Evolutionary conservation across 2,113 vertebrate species (phyloP).

Genomic region (Alces alces): DNA sequence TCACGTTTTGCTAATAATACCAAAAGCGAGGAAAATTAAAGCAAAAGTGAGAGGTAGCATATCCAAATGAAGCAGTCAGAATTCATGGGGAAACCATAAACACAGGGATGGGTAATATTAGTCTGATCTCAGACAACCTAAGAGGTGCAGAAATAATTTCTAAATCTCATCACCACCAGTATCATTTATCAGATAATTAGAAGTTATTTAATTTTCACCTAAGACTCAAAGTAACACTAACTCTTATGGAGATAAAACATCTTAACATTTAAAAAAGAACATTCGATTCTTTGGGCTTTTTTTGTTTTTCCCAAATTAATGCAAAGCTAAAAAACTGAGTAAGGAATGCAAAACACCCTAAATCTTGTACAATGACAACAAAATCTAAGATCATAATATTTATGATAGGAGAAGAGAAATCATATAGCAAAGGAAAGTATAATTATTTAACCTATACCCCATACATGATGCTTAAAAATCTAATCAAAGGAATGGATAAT

Average conservation of each 20-base stretch:
- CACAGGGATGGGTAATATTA: not conserved
- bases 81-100: not conserved
- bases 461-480: slow-evolving; percentile 27
- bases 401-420: not conserved
- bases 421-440: not conserved
- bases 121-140: not conserved
- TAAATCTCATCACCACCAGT: slow-evolving; percentile 19
- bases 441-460: not conserved
- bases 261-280: not conserved
- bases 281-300: not conserved
- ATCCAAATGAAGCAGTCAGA: not conserved
- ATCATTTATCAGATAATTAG: slow-evolving; percentile 20
- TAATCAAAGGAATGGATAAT: not conserved
- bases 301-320: not conserved
- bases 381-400: slow-evolving; percentile 1
- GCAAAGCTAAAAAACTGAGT: slow-evolving; percentile 6
- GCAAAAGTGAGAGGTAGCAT: slow-evolving; percentile 1
- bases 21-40: slow-evolving; percentile 39
- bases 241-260: slow-evolving; percentile 24
- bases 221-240: slow-evolving; percentile 21
- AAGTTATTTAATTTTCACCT: slow-evolving; percentile 48
- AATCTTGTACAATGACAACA: not conserved
- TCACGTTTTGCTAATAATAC: slow-evolving; percentile 28
- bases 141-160: slow-evolving; percentile 30
- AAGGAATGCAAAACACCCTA: slow-evolving; percentile 23